Evolutionary conservation across 2,888 invertebrate species (phyloP).

Genomic region (Callinectes sapidus): DNA sequence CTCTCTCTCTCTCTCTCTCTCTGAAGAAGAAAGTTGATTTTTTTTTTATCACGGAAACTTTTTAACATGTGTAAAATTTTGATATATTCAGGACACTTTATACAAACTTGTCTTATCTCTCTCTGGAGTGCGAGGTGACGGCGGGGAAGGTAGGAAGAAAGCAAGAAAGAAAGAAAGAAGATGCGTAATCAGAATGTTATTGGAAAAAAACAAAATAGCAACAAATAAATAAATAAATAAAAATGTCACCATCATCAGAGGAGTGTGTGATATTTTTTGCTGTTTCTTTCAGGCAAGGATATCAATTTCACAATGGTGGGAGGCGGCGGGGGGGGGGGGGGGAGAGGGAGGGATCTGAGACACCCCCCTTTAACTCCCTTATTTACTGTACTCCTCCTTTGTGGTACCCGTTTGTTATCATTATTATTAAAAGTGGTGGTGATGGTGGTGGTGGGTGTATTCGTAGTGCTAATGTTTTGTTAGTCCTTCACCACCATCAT

Average conservation of each 20-base stretch:
- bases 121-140: not conserved
- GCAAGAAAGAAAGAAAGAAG: not conserved
- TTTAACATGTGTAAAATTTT: not conserved
- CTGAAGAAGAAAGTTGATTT: not conserved
- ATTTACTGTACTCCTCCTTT: not conserved
- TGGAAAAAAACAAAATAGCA: not conserved
- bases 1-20: too few relatives aligned
- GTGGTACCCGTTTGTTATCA: not conserved
- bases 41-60: not conserved
- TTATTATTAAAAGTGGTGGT: not conserved
- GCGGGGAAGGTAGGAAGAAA: not conserved
- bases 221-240: too few relatives aligned
- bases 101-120: not conserved
- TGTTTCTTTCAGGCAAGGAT: not conserved
- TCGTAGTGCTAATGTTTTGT: too few relatives aligned
- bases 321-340: not conserved
- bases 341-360: not conserved
- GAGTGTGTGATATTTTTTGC: not conserved
- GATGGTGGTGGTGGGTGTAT: too few relatives aligned
- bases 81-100: too few relatives aligned
- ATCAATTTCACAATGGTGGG: not conserved
- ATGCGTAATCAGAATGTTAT: not conserved
- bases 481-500: not conserved
- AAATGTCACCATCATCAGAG: too few relatives aligned
- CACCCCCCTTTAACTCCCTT: not conserved